These are phyloP conservation scores for Hybognathus amarus DNA, from an alignment of 2,797 vertebrate species.

Conservation along the genomic window DNA sequence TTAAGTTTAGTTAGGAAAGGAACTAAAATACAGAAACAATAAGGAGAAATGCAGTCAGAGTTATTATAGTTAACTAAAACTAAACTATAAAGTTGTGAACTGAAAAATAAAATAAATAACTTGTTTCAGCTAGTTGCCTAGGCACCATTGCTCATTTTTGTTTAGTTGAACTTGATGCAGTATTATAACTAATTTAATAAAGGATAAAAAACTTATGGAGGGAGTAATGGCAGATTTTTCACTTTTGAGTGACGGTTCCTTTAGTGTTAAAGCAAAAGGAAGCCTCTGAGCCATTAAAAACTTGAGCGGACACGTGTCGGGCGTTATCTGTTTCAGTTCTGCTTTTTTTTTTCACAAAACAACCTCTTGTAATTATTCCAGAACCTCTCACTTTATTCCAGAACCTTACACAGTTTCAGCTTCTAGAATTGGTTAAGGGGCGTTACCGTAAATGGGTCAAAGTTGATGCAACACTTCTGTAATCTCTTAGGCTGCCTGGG, in stretches of 20 bases:
- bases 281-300: slow-evolving; percentile 39
- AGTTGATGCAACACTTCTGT: slow-evolving; percentile 24
- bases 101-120: neutral
- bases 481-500: neutral
- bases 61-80: neutral
- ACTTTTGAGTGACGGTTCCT: neutral
- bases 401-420: slow-evolving; percentile 5
- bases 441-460: neutral
- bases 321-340: slow-evolving; percentile 58
- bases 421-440: neutral
- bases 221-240: neutral
- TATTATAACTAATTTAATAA: neutral
- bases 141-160: neutral
- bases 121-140: neutral
- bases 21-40: neutral
- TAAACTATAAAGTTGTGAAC: neutral
- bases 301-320: slow-evolving; percentile 56
- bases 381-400: slow-evolving; percentile 31
- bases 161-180: neutral
- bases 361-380: slow-evolving; percentile 55
- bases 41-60: neutral
- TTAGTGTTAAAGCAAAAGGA: slow-evolving; percentile 24
- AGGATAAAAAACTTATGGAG: neutral
- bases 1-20: neutral
- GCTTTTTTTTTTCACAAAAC: slow-evolving; percentile 50